Evolutionary conservation across 37 sponge, comb jelly and placozoan species (phyloP).

Genomic region (Crambe crambe): DNA sequence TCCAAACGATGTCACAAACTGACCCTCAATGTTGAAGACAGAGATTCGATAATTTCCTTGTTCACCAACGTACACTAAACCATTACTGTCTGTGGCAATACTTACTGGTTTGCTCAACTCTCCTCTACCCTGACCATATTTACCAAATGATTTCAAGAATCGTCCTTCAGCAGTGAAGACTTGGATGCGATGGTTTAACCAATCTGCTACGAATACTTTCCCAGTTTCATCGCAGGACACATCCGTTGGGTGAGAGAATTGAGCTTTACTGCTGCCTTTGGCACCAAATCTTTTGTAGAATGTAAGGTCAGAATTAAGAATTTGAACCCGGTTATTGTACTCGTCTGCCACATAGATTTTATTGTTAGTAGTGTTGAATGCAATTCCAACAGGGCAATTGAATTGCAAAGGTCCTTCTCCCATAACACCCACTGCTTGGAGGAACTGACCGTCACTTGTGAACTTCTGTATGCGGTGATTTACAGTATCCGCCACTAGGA

Average conservation of each 20-base stretch:
- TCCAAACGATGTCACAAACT: constrained; percentile 44
- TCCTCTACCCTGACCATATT: neutral
- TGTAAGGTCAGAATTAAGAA: constrained; percentile 60
- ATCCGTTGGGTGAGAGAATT: constrained; percentile 55
- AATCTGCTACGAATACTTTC: constrained; percentile 56
- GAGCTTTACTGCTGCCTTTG: constrained; percentile 43
- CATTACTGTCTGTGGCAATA: constrained; percentile 12
- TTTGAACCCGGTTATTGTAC: constrained; percentile 60
- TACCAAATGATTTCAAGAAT: constrained; percentile 19
- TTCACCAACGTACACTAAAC: constrained; percentile 30
- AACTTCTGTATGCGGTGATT: constrained; percentile 58
- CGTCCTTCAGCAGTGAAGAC: constrained; percentile 47
- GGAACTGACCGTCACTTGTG: constrained; percentile 20
- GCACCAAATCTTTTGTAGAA: constrained; percentile 49
- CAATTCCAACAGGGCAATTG: constrained; percentile 33
- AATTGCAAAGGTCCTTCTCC: constrained; percentile 40
- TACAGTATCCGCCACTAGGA: constrained; percentile 32
- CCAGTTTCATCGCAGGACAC: constrained; percentile 37
- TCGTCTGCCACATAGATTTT: constrained; percentile 52
- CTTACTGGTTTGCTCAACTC: constrained; percentile 4
- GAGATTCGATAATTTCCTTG: constrained; percentile 13
- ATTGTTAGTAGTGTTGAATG: constrained; percentile 2
- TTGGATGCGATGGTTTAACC: constrained; percentile 63
- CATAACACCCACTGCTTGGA: constrained; percentile 20
- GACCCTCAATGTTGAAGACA: constrained; percentile 29